Evolutionary conservation across 1,140 invertebrate species (phyloP), one percentile per base, ranked within the genome.

Genomic region (Thaumatotibia leucotreta): DNA sequence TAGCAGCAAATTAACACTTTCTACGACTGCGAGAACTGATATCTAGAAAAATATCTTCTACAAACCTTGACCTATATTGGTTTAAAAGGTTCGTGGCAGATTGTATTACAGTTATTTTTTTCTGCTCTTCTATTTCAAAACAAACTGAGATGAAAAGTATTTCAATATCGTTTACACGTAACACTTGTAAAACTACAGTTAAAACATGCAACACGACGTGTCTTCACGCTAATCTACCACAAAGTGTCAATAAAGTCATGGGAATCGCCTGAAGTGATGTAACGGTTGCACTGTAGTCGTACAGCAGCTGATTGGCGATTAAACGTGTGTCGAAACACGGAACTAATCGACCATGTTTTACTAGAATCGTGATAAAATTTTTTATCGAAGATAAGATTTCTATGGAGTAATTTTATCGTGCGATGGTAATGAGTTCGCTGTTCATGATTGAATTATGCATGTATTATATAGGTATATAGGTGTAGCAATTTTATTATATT

Each of bases 171-270:
- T n/a, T 39, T 14, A 39, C 35, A 39, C 14, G 35, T 39, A 39
- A 39, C 35, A 14, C 20, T 5, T 50, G 49, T 50, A 50, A 50
- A 9, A 2, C n/a, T 17, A 45, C n/a, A 45, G 14, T 11, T 5
- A 17, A n/a, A n/a, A 24, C 11, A 58, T 29, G 24, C n/a, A 31
- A 27, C 23, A 58, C 14, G 23, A 11, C 24, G 20, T 58, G 52
- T 58, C 52, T 23, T 58, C 52, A 58, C 52, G n/a, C 52, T 29
- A 58, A 58, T 58, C 24, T 31, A 20, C 24, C 0, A 49, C n/a
- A 8, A 4, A 58, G 52, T 58, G 52, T 27, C 52, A 58, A 24
- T 58, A 27, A 58, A 58, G 52, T 58, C 52, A 58, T 58, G 52
- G 52, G 52, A 58, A 58, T 58, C 17, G 24, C 24, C 14, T 11